Percentiles rank a stretch among this genome's conserved stretches.
Evolutionary conservation across 2,113 vertebrate genomes (phyloP).

Genomic region (Onychostoma macrolepis): DNA sequence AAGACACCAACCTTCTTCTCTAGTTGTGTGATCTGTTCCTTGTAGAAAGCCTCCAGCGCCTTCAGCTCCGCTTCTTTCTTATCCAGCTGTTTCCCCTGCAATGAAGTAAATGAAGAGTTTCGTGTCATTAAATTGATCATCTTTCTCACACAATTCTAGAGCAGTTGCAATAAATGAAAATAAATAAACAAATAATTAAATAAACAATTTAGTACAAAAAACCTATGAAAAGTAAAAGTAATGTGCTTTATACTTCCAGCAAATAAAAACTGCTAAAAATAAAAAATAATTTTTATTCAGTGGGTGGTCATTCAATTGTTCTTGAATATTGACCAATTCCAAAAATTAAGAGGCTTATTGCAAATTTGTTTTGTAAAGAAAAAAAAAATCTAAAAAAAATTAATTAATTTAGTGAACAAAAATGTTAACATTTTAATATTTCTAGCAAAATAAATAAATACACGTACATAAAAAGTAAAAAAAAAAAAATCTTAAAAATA

Average conservation of each 20-base stretch:
- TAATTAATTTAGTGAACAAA: no score
- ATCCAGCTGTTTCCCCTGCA: constrained; percentile 82
- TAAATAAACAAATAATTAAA: background rate
- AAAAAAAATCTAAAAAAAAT: no score
- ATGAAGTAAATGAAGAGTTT: constrained; percentile 44
- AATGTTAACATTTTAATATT: background rate
- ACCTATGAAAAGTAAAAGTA: no score
- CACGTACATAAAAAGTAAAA: background rate
- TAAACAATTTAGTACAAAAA: background rate
- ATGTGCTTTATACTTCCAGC: background rate
- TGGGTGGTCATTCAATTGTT: background rate
- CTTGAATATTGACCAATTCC: background rate
- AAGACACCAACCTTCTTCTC: constrained; percentile 83
- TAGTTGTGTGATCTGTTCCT: constrained; percentile 85
- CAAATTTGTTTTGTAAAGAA: background rate
- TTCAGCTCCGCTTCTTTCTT: constrained; percentile 83
- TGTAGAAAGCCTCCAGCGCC: constrained; percentile 81
- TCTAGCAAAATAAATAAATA: background rate
- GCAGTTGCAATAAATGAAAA: background rate
- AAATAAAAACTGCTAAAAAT: background rate
- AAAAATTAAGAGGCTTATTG: background rate
- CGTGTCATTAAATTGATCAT: background rate
- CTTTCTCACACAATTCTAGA: background rate
- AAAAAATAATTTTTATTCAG: background rate
- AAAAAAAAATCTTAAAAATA: background rate